Evolutionary conservation across 2,113 vertebrate genomes (phyloP).

Genomic region (Sphyrna mokarran): DNA sequence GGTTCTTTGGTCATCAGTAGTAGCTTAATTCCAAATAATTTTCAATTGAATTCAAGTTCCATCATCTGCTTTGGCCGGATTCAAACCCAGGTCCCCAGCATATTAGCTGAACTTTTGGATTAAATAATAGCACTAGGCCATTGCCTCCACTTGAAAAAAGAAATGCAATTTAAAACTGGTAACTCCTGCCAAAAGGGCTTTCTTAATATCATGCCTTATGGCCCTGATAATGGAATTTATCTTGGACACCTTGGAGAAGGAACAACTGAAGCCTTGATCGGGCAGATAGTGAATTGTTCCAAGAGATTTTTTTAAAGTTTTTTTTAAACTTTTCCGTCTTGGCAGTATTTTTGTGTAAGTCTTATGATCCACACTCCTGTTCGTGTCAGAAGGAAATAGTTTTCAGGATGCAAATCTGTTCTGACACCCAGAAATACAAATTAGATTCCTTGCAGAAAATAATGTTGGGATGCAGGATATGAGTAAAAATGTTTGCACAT

Average conservation of each 20-base stretch:
- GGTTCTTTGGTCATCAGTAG: too few species aligned
- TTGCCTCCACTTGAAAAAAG: background rate
- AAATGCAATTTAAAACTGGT: background rate
- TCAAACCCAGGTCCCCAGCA: too few species aligned
- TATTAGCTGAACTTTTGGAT: too few species aligned
- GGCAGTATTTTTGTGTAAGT: background rate
- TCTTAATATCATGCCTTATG: background rate
- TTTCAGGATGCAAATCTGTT: background rate
- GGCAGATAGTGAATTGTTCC: background rate
- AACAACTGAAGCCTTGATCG: background rate
- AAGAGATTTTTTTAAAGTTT: background rate
- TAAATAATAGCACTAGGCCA: too few species aligned
- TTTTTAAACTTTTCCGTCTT: background rate
- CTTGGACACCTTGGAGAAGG: background rate
- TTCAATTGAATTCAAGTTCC: too few species aligned
- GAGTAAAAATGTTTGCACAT: background rate
- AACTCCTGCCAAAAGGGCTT: background rate
- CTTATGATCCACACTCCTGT: background rate
- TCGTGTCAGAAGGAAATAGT: background rate
- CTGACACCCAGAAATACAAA: background rate
- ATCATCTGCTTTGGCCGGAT: too few species aligned
- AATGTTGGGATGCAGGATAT: background rate
- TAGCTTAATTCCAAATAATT: too few species aligned
- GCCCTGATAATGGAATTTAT: background rate
- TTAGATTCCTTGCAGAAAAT: background rate